A percentile compares a stretch with the other conserved stretches of the same genome.
Evolutionary conservation across 2,797 vertebrate species (phyloP).

Genomic region (Sebastes ruberrimus): DNA sequence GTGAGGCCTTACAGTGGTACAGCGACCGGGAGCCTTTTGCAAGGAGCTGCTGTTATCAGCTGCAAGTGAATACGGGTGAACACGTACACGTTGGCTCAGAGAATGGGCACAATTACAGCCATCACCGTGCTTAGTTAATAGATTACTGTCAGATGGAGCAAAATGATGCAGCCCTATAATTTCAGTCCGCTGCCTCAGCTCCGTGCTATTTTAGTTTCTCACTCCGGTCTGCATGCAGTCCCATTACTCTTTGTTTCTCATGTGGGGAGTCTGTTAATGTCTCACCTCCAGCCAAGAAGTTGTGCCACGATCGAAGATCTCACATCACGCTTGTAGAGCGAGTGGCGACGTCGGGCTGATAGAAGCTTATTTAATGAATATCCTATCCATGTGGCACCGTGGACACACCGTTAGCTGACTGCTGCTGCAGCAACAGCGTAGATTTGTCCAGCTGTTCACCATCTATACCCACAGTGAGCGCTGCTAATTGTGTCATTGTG

Average conservation of each 20-base stretch:
- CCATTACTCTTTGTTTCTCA: slow-evolving; percentile 9
- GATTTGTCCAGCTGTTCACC: slow-evolving; percentile 36
- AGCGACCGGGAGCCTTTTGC: slow-evolving; percentile 22
- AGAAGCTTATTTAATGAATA: slow-evolving; percentile 38
- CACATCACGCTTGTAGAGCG: background rate
- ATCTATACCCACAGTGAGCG: slow-evolving; percentile 19
- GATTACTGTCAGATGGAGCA: slow-evolving; percentile 61
- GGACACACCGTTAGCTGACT: slow-evolving; percentile 23
- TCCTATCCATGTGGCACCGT: background rate
- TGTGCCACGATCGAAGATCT: background rate
- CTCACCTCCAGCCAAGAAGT: slow-evolving; percentile 16
- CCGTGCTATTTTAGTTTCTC: background rate
- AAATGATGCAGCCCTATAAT: slow-evolving; percentile 31
- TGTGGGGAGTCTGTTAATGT: slow-evolving; percentile 1
- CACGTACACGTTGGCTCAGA: slow-evolving; percentile 35
- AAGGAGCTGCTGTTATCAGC: slow-evolving; percentile 63
- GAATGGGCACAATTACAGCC: slow-evolving; percentile 61
- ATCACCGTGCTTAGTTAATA: slow-evolving; percentile 67
- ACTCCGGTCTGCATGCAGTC: background rate
- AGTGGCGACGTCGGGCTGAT: slow-evolving; percentile 15
- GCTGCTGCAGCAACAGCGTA: background rate
- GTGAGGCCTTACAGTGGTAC: slow-evolving; percentile 38
- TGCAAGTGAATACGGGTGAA: slow-evolving; percentile 25
- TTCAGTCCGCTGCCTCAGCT: slow-evolving; percentile 9
- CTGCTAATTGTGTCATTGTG: slow-evolving; percentile 26